Base-by-base conservation (phyloP, 2,888 invertebrate genomes). In the Epistrophe grossulariae region DNA sequence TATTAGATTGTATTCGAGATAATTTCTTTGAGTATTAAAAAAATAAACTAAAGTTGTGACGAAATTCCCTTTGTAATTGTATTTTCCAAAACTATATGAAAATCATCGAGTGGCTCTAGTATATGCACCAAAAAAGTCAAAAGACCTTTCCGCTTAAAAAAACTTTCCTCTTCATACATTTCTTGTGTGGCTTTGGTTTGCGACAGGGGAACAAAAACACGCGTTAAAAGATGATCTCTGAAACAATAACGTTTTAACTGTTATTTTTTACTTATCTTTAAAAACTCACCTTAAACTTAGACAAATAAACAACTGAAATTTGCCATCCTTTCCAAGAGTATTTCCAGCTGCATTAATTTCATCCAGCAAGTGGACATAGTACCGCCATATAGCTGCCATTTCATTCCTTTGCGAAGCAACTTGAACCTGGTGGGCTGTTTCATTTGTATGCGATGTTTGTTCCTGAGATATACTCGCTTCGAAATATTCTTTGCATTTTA, bases 91-190 rank as follows among this genome's bases (percentile, higher is more conserved):
- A 97, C 96, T 89, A 97, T 97, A 90, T 98, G 97, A 76, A 92
- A 92, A 92, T 98, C 98, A 91, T 97, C 97, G 52, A 99, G 94
- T 17, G 98, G 97, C 91, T 97, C 96, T 60, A 99, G 94, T 91
- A 98, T 98, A 93, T 98, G 97, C 89, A 97, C 95, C 81, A 99
- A 95, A 93, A 98, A 98, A 89, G 97, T 97, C 84, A 97, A 94
- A 50, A 98, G 94, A 76, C 96, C 96, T 73, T 96, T 95, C 91
- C 97, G 97, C 78, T 99, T 95, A 84, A 99, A 94, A 93, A 99
- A 99, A 73, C 99, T 98, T 90, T 96, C 96, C 91, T 99, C 99
- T 91, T 99, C 99, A 91, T 98, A 99, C 98, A 99, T 97, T 91
- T 98, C 98, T 9, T 94, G 93, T 0, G 99, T 98, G 7, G 98